phyloP scores from a whole-genome alignment of 2,797 vertebrate species.

The Bufotes viridis region DNA sequence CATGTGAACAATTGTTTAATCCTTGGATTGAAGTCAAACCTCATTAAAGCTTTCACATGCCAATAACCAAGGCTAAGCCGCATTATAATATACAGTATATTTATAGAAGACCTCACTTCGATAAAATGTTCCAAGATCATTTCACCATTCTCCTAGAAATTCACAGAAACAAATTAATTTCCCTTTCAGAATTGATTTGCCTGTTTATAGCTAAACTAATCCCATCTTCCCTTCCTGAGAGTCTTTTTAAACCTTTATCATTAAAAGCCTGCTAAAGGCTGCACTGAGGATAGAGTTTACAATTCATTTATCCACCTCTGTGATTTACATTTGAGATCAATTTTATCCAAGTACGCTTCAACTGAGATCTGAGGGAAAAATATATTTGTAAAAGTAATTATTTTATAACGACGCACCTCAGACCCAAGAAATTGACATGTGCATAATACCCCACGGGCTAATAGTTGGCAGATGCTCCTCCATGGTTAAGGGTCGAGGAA shows the following conservation, averaged over 20 bases:
- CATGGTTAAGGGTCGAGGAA: background rate
- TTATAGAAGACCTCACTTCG: slow-evolving; percentile 24
- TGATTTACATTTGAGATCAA: background rate
- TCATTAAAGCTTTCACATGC: slow-evolving; percentile 49
- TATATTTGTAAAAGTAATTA: background rate
- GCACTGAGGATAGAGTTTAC: background rate
- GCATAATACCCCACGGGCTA: background rate
- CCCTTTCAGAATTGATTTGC: background rate
- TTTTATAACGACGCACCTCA: background rate
- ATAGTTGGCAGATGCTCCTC: background rate
- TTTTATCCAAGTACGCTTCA: background rate
- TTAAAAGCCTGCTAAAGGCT: slow-evolving; percentile 2
- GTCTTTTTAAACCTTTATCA: slow-evolving; percentile 9
- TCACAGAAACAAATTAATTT: slow-evolving; percentile 1
- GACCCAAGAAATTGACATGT: background rate
- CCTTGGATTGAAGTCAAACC: slow-evolving; percentile 48
- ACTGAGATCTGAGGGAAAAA: background rate
- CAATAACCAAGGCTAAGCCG: slow-evolving; percentile 29
- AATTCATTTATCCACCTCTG: background rate
- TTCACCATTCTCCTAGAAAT: slow-evolving; percentile 27
- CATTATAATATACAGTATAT: slow-evolving; percentile 33
- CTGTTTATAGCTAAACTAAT: slow-evolving; percentile 8
- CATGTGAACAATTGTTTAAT: slow-evolving; percentile 46
- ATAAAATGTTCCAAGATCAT: slow-evolving; percentile 49
- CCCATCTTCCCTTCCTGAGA: background rate